Percentiles rank a stretch among this genome's conserved stretches.
These are phyloP conservation scores for Leptinotarsa rubiginosa DNA, from an alignment of 2,888 invertebrate genomes.

Conservation along the genomic window DNA sequence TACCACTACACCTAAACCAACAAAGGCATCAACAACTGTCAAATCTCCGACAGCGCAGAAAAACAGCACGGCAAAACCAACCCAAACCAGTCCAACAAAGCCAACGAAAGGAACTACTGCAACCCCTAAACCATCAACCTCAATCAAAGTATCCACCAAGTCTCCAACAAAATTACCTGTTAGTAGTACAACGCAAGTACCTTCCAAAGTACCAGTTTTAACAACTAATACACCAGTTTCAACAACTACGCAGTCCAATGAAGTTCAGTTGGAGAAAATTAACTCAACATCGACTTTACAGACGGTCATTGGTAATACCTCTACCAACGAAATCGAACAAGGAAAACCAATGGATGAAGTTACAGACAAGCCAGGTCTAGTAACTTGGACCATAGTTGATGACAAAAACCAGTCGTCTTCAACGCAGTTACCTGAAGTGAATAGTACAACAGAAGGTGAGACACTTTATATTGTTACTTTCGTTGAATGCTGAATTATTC, in stretches of 20 bases:
- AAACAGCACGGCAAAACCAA: conserved; percentile 47
- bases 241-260: conserved; percentile 52
- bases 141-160: conserved; percentile 49
- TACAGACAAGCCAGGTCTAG: conserved; percentile 63
- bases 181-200: conserved; percentile 49
- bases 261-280: conserved; percentile 45
- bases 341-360: conserved; percentile 52
- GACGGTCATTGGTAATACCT: conserved; percentile 52
- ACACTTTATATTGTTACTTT: neutral
- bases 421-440: conserved; percentile 5
- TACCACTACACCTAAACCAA: conserved; percentile 54
- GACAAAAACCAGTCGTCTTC: conserved; percentile 55
- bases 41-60: conserved; percentile 25
- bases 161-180: conserved; percentile 45
- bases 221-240: conserved; percentile 51
- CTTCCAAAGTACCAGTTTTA: conserved; percentile 31
- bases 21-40: conserved; percentile 53
- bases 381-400: conserved; percentile 68
- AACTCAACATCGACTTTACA: conserved; percentile 51
- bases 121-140: conserved; percentile 52
- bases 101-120: conserved; percentile 32
- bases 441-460: conserved; percentile 42
- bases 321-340: conserved; percentile 54
- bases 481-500: too few species aligned
- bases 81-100: conserved; percentile 46